Evolutionary conservation across 2,797 vertebrate species (phyloP).

Genomic region (Hephaestus fuliginosus): DNA sequence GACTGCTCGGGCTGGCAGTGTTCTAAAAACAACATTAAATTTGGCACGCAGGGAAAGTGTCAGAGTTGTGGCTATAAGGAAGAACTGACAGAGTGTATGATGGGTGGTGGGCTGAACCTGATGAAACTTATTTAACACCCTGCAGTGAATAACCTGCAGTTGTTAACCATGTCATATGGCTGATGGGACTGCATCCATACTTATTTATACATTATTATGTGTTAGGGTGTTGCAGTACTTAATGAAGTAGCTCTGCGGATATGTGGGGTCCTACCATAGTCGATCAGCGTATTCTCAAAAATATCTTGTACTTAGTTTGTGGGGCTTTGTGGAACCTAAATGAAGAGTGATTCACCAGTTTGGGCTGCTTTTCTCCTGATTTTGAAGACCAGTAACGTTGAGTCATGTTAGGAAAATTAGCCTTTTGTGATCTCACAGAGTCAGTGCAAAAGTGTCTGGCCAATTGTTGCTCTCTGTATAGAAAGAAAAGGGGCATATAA

Average conservation of each 20-base stretch:
- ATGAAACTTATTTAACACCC: constrained; percentile 21
- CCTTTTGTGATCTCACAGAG: background rate
- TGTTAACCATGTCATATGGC: background rate
- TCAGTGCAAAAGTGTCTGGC: background rate
- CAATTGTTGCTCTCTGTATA: background rate
- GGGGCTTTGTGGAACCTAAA: background rate
- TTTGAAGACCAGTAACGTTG: background rate
- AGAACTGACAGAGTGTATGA: background rate
- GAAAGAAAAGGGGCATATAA: background rate
- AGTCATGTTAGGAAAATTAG: background rate
- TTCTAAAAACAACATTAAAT: constrained; percentile 12
- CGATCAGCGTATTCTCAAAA: background rate
- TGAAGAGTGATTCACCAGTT: background rate
- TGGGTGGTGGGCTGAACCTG: background rate
- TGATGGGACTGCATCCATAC: background rate
- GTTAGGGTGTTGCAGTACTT: background rate
- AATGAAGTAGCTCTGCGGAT: background rate
- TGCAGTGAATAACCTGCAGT: background rate
- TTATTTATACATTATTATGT: background rate
- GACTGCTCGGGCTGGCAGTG: constrained; percentile 10
- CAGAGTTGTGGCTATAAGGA: constrained; percentile 1
- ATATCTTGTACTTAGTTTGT: background rate
- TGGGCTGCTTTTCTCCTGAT: background rate
- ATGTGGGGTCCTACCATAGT: background rate
- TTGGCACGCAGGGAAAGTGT: background rate